Evolutionary conservation across 2,797 vertebrate species (phyloP).

Genomic region (Euphonia xanthogaster): DNA sequence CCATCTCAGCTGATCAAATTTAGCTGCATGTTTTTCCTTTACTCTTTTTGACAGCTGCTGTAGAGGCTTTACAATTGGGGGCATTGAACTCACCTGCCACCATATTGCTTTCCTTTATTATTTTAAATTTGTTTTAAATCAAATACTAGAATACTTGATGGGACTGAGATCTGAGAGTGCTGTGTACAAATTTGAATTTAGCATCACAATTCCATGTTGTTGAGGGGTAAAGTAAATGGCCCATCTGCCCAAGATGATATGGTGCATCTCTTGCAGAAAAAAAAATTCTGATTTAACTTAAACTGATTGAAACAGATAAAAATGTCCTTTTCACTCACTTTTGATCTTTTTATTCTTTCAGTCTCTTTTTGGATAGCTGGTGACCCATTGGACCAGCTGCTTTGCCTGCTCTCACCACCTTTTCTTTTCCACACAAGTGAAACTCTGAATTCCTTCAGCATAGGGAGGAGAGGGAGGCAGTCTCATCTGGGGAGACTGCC

Average conservation of each 20-base stretch:
- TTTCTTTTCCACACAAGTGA: not conserved
- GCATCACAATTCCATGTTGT: not conserved
- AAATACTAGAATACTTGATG: not conserved
- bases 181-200: not conserved
- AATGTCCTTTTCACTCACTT: not conserved
- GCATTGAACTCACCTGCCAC: not conserved
- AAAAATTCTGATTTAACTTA: not conserved
- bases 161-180: not conserved
- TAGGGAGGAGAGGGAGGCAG: not conserved
- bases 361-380: not conserved
- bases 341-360: not conserved
- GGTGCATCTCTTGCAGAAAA: not conserved
- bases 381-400: not conserved
- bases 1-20: not conserved
- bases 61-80: not conserved
- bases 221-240: not conserved
- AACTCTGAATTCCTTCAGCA: not conserved
- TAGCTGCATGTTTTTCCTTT: not conserved
- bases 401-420: not conserved
- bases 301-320: not conserved
- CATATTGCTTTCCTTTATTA: not conserved
- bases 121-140: not conserved
- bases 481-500: not conserved
- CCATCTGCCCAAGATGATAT: not conserved
- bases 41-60: not conserved